Conservation (phyloP, 2,113 vertebrate species). For the Platichthys stellatus region DNA sequence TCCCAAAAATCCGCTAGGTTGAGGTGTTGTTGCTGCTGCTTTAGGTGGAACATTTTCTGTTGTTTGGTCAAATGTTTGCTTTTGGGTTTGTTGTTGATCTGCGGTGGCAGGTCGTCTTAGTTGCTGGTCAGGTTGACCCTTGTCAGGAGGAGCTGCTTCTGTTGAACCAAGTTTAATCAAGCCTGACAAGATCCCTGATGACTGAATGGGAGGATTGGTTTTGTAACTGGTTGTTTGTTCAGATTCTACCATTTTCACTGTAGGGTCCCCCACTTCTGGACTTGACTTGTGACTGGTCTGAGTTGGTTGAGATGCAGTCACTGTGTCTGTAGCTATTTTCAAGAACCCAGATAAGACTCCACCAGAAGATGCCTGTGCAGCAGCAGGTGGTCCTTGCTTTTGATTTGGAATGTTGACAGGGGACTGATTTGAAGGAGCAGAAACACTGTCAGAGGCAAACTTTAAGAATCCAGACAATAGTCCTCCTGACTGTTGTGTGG, state of each 20-base stretch:
- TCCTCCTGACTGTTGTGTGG: slow-evolving; percentile 65
- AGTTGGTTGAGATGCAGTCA: slow-evolving; percentile 58
- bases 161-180: slow-evolving; percentile 40
- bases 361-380: slow-evolving; percentile 37
- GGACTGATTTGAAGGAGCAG: slow-evolving; percentile 52
- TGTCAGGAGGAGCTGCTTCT: slow-evolving; percentile 29
- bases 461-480: slow-evolving; percentile 79
- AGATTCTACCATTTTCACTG: slow-evolving; percentile 22
- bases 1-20: slow-evolving; percentile 72
- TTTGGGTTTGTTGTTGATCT: slow-evolving; percentile 47
- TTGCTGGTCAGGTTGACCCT: slow-evolving; percentile 35
- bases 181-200: slow-evolving; percentile 64
- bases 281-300: slow-evolving; percentile 40
- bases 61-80: slow-evolving; percentile 38
- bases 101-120: slow-evolving; percentile 15
- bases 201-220: slow-evolving; percentile 19
- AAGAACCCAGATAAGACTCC: slow-evolving; percentile 76
- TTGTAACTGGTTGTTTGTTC: slow-evolving; percentile 33
- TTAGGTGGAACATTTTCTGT: slow-evolving; percentile 44
- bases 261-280: slow-evolving; percentile 26
- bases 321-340: slow-evolving; percentile 73
- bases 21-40: slow-evolving; percentile 25
- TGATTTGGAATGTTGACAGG: slow-evolving; percentile 42
- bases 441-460: slow-evolving; percentile 68
- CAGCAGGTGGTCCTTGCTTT: slow-evolving; percentile 44